Conservation (phyloP, 2,888 invertebrate species). For the Actias luna region DNA sequence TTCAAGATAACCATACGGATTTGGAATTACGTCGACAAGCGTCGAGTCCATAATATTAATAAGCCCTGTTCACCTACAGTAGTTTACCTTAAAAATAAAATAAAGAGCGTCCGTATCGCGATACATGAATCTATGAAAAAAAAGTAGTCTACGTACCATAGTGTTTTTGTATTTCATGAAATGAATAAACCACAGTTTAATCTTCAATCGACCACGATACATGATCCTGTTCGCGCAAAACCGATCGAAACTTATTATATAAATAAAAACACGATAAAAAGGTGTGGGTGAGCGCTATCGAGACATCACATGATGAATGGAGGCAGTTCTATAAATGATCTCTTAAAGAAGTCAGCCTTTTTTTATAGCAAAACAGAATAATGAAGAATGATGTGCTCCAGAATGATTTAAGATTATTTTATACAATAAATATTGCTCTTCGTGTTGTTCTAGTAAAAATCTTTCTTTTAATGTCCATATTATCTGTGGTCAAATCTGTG, state of each 20-base stretch:
- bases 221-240: slow-evolving; percentile 25
- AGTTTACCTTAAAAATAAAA: not conserved
- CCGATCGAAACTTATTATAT: slow-evolving; percentile 24
- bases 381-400: slow-evolving; percentile 1
- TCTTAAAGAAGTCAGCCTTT: slow-evolving; percentile 34
- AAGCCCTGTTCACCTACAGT: no score
- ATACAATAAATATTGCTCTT: slow-evolving; percentile 1
- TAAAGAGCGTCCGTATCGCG: not conserved
- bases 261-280: slow-evolving; percentile 32
- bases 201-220: slow-evolving; percentile 30
- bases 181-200: slow-evolving; percentile 35
- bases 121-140: not conserved
- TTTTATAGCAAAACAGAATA: slow-evolving; percentile 15
- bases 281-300: slow-evolving; percentile 33
- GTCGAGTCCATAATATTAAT: no score
- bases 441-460: not conserved
- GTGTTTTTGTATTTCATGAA: slow-evolving; percentile 21
- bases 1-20: no score
- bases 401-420: slow-evolving; percentile 4
- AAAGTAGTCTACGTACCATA: not conserved
- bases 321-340: slow-evolving; percentile 29
- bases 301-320: slow-evolving; percentile 39
- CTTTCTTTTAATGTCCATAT: not conserved
- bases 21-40: no score
- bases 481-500: not conserved